These are phyloP conservation scores for Augochlora pura DNA, from an alignment of 1,140 invertebrate genomes.

Conservation along the genomic window DNA sequence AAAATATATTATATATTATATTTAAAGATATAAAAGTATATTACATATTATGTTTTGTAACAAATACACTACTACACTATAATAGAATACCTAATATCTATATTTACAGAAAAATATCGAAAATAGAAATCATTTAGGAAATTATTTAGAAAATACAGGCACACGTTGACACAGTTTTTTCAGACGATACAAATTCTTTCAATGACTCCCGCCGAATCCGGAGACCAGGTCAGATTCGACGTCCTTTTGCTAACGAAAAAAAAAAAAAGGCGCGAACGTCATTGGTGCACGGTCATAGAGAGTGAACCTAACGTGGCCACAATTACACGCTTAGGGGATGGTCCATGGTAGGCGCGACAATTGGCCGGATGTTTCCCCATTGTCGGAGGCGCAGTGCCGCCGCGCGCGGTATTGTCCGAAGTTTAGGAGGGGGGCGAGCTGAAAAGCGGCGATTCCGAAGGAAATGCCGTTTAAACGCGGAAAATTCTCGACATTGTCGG, in stretches of 20 bases:
- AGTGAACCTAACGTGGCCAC: constrained; percentile 60
- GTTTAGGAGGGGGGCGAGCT: constrained; percentile 57
- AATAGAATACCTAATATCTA: too few relatives aligned
- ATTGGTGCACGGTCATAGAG: constrained; percentile 30
- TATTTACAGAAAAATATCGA: too few relatives aligned
- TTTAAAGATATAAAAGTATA: too few relatives aligned
- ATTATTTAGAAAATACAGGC: too few relatives aligned
- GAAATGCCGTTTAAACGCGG: constrained; percentile 58
- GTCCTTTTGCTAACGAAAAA: constrained; percentile 2
- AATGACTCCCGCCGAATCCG: constrained; percentile 19
- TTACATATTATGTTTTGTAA: too few relatives aligned
- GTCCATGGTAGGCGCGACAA: constrained; percentile 71
- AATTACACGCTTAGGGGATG: constrained; percentile 55
- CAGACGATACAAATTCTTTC: neutral
- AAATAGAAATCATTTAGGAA: too few relatives aligned
- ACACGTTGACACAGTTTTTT: too few relatives aligned
- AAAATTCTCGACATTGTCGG: constrained; percentile 55
- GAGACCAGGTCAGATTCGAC: constrained; percentile 51
- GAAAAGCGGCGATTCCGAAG: constrained; percentile 70
- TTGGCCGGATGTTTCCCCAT: constrained; percentile 77
- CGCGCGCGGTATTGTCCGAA: constrained; percentile 67
- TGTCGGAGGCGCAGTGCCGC: constrained; percentile 68
- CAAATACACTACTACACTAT: too few relatives aligned
- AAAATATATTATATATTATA: too few relatives aligned
- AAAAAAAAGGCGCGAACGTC: constrained; percentile 40